Percentiles rank a stretch among this genome's conserved stretches.
Evolutionary conservation across 2,888 invertebrate species (phyloP).

Genomic region (Magallana nippona): DNA sequence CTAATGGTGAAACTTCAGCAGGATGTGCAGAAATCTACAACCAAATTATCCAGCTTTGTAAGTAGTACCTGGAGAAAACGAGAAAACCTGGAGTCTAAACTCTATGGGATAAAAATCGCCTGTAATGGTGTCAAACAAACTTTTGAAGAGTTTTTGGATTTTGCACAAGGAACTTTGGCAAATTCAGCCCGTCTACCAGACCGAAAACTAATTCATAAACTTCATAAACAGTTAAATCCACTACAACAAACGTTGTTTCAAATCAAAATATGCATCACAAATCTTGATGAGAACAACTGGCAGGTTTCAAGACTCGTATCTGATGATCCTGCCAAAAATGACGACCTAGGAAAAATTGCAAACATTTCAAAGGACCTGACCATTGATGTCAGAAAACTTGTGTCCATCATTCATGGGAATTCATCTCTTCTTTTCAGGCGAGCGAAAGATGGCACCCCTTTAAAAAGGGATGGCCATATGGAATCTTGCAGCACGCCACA

Average conservation of each 20-base stretch:
- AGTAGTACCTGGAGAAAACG: conserved; percentile 88
- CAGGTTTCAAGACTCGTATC: conserved; percentile 65
- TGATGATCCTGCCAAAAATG: conserved; percentile 83
- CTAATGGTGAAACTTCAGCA: conserved; percentile 87
- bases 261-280: conserved; percentile 65
- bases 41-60: conserved; percentile 88
- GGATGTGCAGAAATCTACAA: conserved; percentile 91
- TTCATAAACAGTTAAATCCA: conserved; percentile 71
- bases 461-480: conserved; percentile 32
- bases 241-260: conserved; percentile 70
- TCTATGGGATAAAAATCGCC: conserved; percentile 91
- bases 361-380: conserved; percentile 92
- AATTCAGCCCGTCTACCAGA: conserved; percentile 85
- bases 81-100: conserved; percentile 88
- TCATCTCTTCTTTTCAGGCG: conserved; percentile 74
- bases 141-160: conserved; percentile 92
- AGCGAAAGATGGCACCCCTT: conserved; percentile 57
- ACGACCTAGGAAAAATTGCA: conserved; percentile 93
- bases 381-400: conserved; percentile 92
- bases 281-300: conserved; percentile 74
- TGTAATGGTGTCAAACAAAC: conserved; percentile 89
- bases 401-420: conserved; percentile 89
- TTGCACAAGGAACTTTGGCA: conserved; percentile 92
- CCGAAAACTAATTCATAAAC: conserved; percentile 71
- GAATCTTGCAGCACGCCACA: conserved; percentile 41